Base-by-base conservation (phyloP, 1,140 invertebrate species). In the Delia radicum region DNA sequence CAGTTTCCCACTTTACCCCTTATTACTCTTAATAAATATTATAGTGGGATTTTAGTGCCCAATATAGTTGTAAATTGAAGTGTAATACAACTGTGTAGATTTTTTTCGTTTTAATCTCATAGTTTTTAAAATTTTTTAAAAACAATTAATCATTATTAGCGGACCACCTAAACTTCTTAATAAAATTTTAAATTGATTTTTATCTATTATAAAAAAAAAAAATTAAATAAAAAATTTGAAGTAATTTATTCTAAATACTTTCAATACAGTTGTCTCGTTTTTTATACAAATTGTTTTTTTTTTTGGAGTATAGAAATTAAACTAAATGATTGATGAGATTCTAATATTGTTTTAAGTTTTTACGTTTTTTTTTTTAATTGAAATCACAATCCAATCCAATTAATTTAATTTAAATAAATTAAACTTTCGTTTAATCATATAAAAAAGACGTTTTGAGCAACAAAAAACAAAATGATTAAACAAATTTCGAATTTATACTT, bases 381-480 rank as follows among this genome's bases (percentile, higher is more conserved):
- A 55, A 10, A 55, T 55, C 48, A 21, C 48, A 55, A 55, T 24
- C 48, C 48, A 55, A 55, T n/a, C n/a, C n/a, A n/a, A n/a, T n/a
- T n/a, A n/a, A n/a, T n/a, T 55, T 55, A 55, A 55, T 55, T 55
- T 55, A 24, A 55, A 55, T 55, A 55, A 55, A 55, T 55, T 55
- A 21, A 21, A 55, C 6, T 42, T 42, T 42, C 37, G 37, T 42
- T 42, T 42, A 42, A 42, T 42, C 37, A 42, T 42, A 1, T 42
- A 5, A 42, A 42, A 42, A n/a, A n/a, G n/a, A n/a, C n/a, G n/a
- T n/a, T n/a, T n/a, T 42, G 12, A 8, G 37, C 31, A 33, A 33
- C 31, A 5, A 33, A 10, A 33, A 33, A 33, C 10, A n/a, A n/a
- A n/a, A n/a, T n/a, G n/a, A n/a, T n/a, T n/a, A n/a, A n/a, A n/a